Evolutionary conservation across 2,888 invertebrate species (phyloP), one percentile per base, ranked within the genome.

Genomic region (Megastigmus dorsalis): DNA sequence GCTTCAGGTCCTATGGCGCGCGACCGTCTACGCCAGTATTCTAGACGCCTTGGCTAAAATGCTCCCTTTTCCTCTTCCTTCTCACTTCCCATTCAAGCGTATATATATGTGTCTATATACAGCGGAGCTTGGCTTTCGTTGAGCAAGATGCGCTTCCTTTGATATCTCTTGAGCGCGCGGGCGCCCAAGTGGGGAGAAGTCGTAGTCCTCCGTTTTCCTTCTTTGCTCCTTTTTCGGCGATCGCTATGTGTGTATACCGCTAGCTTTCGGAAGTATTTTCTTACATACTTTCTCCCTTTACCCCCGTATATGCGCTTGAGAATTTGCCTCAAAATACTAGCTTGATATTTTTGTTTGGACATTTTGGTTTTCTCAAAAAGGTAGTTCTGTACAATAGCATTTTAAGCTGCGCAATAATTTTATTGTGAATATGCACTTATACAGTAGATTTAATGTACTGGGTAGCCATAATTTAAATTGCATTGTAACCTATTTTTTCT

Each of bases 1-100:
- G 83, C 83, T 83, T n/a, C n/a, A 85, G 84, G 84, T 85, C 82
- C 80, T 80, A n/a, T n/a, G 84, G 80, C 79, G 79, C 79, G 79
- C 77, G 77, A 75, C 74, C 54, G n/a, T n/a, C n/a, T 38, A 50
- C 59, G 33, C 60, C n/a, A 52, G 38, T 36, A 70, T 28, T 1
- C 23, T 38, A 23, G 15, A 48, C 38, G 48, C n/a, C 55, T 57
- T 23, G 43, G 13, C 38, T 54, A 28, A 54, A 13, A 38, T 43
- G 30, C 10, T 45, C 28, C 28, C 13, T 23, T 18, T 41, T 33
- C 10, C 38, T 62, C 15, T 13, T 62, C 26, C n/a, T 36, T 70
- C 41, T 36, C 41, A 18, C 26, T 75, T 59, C 26, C 13, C n/a
- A n/a, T n/a, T 33, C 28, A 30, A 18, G 43, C 23, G 15, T 18